phyloP scores from a whole-genome alignment of 2,888 invertebrate species.

The Masnerella sp. region DNA sequence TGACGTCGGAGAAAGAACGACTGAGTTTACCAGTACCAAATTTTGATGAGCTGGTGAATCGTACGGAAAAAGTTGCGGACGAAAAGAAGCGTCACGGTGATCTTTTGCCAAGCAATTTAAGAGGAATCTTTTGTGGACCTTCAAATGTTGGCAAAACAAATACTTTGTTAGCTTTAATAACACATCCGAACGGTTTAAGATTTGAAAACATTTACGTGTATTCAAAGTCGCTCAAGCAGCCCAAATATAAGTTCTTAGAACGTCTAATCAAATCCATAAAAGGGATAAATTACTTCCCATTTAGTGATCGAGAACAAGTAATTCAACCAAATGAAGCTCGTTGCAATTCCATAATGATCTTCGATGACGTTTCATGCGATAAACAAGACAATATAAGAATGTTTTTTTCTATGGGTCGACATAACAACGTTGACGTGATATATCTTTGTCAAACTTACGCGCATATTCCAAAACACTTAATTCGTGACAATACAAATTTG shows the following conservation, averaged over 20 bases:
- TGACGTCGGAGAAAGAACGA: not conserved
- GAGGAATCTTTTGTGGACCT: slow-evolving; percentile 19
- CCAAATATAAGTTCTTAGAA: slow-evolving; percentile 54
- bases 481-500: slow-evolving; percentile 62
- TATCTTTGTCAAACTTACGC: slow-evolving; percentile 59
- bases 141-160: slow-evolving; percentile 17
- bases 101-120: slow-evolving; percentile 41
- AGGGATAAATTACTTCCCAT: slow-evolving; percentile 25
- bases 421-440: slow-evolving; percentile 60
- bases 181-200: slow-evolving; percentile 68
- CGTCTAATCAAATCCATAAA: not conserved
- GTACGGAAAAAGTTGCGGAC: not conserved
- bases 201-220: slow-evolving; percentile 73
- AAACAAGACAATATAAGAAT: slow-evolving; percentile 61
- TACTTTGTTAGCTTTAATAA: slow-evolving; percentile 67
- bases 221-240: slow-evolving; percentile 61
- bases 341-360: slow-evolving; percentile 38
- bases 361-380: slow-evolving; percentile 67
- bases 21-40: not conserved
- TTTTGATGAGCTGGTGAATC: not conserved
- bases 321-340: slow-evolving; percentile 9
- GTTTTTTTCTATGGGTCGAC: slow-evolving; percentile 61
- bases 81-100: slow-evolving; percentile 41
- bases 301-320: slow-evolving; percentile 12
- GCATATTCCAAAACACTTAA: slow-evolving; percentile 61